phyloP scores from a whole-genome alignment of 1,140 invertebrate species.

The Drosophila rufa region DNA sequence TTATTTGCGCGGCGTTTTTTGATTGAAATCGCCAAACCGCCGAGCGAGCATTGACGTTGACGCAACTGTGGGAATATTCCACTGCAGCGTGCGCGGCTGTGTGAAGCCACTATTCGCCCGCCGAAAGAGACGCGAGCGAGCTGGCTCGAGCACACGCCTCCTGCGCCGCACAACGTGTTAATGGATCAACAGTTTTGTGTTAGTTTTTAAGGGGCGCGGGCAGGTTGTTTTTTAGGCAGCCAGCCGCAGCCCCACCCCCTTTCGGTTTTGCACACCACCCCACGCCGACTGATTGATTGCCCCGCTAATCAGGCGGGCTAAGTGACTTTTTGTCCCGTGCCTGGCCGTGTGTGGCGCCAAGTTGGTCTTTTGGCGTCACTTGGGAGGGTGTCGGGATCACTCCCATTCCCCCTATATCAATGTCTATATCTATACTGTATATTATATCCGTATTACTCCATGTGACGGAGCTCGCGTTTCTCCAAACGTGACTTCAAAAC shows the following conservation, averaged over 20 bases:
- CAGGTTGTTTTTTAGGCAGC: constrained; percentile 53
- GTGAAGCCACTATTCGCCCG: constrained; percentile 38
- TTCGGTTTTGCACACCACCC: constrained; percentile 21
- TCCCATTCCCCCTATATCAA: constrained; percentile 2
- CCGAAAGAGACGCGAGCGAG: not conserved
- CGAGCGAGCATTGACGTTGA: constrained; percentile 46
- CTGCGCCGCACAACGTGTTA: constrained; percentile 61
- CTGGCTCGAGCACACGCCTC: constrained; percentile 49
- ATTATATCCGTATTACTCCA: constrained; percentile 14
- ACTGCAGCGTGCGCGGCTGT: constrained; percentile 61
- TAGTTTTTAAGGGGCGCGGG: constrained; percentile 43
- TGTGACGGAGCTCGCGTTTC: constrained; percentile 63
- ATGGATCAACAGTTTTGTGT: constrained; percentile 74
- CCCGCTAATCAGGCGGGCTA: constrained; percentile 64
- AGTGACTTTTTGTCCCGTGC: constrained; percentile 51
- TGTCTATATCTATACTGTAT: not conserved
- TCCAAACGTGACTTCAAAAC: constrained; percentile 63
- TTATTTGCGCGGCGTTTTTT: constrained; percentile 72
- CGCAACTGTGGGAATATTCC: constrained; percentile 81
- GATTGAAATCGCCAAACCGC: constrained; percentile 61
- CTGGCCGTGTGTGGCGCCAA: constrained; percentile 59
- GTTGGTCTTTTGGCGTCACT: constrained; percentile 31
- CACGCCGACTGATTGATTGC: constrained; percentile 46
- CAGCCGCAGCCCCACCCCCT: constrained; percentile 44
- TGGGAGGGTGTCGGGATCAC: constrained; percentile 54